Conservation (phyloP, 2,113 vertebrate species). For the Orientallactaga bullata region DNA sequence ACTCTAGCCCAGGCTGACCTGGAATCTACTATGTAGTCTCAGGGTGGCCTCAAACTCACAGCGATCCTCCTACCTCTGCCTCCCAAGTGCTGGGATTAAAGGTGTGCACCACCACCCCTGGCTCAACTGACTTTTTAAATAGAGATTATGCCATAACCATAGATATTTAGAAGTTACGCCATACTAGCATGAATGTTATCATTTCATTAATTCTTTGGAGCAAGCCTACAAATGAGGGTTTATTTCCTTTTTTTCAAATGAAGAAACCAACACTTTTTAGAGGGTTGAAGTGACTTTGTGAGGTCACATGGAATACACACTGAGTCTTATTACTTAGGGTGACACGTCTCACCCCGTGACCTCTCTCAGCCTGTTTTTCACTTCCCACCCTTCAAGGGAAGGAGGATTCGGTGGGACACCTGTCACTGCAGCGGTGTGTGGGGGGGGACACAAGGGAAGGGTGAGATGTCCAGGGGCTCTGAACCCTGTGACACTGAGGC, state of each 20-base stretch:
- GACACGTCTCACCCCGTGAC: neutral
- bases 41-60: no score
- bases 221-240: neutral
- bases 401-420: neutral
- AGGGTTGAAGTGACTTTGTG: neutral
- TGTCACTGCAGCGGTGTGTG: rapidly evolving
- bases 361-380: neutral
- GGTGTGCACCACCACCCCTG: no score
- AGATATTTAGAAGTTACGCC: neutral
- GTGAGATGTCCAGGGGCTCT: no score
- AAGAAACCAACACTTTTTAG: neutral
- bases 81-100: no score
- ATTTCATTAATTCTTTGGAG: neutral
- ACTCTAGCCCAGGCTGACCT: no score
- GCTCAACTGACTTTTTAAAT: neutral
- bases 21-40: no score
- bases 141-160: neutral
- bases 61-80: no score
- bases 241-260: neutral
- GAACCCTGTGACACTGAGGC: neutral
- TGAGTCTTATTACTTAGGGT: neutral
- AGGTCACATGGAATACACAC: neutral
- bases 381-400: no score
- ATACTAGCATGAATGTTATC: neutral
- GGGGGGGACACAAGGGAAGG: rapidly evolving